Evolutionary conservation across 2,888 invertebrate genomes (phyloP), one percentile per base, ranked within the genome.

Genomic region (Bugula neritina): DNA sequence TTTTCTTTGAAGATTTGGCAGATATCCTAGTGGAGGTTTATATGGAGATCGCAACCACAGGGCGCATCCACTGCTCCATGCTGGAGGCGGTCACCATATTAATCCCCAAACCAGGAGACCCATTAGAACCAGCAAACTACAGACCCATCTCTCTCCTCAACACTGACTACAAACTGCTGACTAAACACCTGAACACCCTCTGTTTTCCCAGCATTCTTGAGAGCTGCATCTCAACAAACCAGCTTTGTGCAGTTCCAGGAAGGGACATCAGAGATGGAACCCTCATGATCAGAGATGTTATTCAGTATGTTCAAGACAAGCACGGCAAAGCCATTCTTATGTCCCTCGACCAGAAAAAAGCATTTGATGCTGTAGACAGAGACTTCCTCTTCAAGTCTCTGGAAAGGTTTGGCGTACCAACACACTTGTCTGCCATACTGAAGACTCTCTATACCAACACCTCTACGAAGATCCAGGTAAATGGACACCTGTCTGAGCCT

Each of bases 101-200:
- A 3, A 13, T 63, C 10, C 2, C 27, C 5, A 63, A 63, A 31
- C 31, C 27, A 29, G 63, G 63, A 63, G 63, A 63, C 63, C 29
- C 29, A 29, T 13, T 34, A 25, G 34, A 63, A 13, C 34, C 34
- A 13, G 29, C 29, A 21, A 63, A 63, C 31, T 10, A 31, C 3
- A 25, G 63, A 63, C 63, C 63, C 2, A 63, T 31, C 2, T 63
- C 63, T 31, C 63, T 63, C 5, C n/a, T 63, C 1, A 63, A 63
- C 34, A 17, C 5, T 13, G 63, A 63, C 31, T 29, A 29, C 13
- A 63, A 63, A 31, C 5, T 63, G 27, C n/a, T 63, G 27, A 31
- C 63, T 10, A 63, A 63, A 34, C 31, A 31, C 31, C 27, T 63
- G 31, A 63, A 63, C 31, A 31, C 27, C 27, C 3, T 13, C 3